Evolutionary conservation across 2,797 vertebrate species (phyloP), one percentile per base, ranked within the genome.

Genomic region (Parauchenoglanis punctatus): DNA sequence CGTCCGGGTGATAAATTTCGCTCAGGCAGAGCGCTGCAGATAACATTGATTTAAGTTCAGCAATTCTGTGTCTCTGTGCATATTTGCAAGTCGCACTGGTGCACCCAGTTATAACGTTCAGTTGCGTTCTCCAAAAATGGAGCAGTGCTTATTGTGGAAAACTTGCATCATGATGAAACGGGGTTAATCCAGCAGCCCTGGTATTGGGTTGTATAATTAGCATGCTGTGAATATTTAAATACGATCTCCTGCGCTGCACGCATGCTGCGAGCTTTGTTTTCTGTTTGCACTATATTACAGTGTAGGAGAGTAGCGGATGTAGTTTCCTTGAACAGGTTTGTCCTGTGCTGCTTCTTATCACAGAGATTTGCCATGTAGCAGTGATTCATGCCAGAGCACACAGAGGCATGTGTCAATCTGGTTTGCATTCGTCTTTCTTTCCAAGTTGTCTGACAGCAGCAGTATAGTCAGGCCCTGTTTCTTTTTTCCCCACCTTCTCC

Each of bases 241-340:
- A 7, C 2, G 1, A 28, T 15, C 13, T 83, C 44, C 63, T 83
- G 8, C 44, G 54, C 46, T 31, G 28, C 15, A 11, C 25, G 18
- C 67, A 49, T 20, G 17, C 15, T 31, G 35, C 8, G 4, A 67
- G n/a, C 17, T 8, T 31, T 20, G 6, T 31, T 83, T 83, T 31
- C 17, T 35, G 8, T 54, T 86, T 81, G 72, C 13, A 31, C 63
- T 17, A 15, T 52, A 28, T 58, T 67, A 35, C 49, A 23, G 31
- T 76, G 49, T 54, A 52, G 17, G 40, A 11, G 46, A 49, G 3
- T 28, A 6, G 7, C 0, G n/a, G 11, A 35, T 61, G 20, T 46
- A 20, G 31, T 68, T 85, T 35, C 6, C 6, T 12, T 15, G n/a
- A 80, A 86, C 86, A n/a, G 54, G 83, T 81, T 75, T 85, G 81